Evolutionary conservation across 30 jellyfish, hydroid and myxozoan species (phyloP), one percentile per base, ranked within the genome.

Genomic region (Turritopsis dohrnii): DNA sequence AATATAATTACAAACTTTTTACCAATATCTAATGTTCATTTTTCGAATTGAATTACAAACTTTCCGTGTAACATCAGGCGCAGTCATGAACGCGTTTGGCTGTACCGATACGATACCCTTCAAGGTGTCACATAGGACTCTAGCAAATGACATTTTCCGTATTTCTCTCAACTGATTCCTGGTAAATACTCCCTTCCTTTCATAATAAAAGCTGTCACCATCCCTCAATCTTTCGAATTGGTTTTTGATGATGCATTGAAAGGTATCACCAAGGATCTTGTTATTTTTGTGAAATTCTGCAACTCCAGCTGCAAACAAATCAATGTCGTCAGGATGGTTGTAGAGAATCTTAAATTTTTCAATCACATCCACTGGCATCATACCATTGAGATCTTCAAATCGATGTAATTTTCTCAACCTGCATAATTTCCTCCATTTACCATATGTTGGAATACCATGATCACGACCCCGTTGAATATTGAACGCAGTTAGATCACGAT

Each of bases 381-480:
- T n/a, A 60, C 71, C 79, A 13, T 75, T 74, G 9, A 86, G 74
- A 16, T 81, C 94, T 3, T 80, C 87, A 31, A 84, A 89, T 23
- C 88, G 41, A 69, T 80, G 52, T 7, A 91, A 79, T 73, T 76
- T 65, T 17, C 79, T 75, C 0, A 89, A 88, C 52, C 81, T 85
- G 54, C 96, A 89, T 31, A 53, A 74, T 53, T 76, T 81, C 17
- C 96, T 81, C 94, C 94, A 89, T 31, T 69, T 65, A 4, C 95
- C 93, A 71, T 89, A 89, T 18, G 93, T 91, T n/a, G 87, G 94
- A 65, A 89, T 53, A 24, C 96, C 96, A 54, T 89, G 96, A 75
- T 89, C 96, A 66, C 96, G 72, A 7, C 96, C 96, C 20, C 96
- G 90, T 72, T 89, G 96, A 21, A 89, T 28, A 72, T 89, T 89